Evolutionary conservation across 2,797 vertebrate genomes (phyloP).

Genomic region (Steatocranus sp.): DNA sequence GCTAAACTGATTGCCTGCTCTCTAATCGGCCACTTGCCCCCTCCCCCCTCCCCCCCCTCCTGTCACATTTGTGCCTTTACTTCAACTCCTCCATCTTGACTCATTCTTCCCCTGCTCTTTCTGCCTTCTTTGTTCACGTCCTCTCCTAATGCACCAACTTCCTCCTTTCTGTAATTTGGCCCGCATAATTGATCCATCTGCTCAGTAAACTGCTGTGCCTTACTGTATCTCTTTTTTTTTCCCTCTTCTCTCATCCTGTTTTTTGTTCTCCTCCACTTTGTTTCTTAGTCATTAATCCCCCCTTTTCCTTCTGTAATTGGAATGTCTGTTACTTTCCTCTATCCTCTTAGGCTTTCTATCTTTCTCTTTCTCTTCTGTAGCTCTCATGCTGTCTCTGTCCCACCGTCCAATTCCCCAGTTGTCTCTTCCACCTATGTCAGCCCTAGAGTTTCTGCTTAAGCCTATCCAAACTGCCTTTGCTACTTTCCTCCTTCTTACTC

Average conservation of each 20-base stretch:
- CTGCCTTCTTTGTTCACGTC: conserved; percentile 32
- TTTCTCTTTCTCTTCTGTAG: conserved; percentile 11
- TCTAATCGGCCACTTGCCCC: conserved; percentile 13
- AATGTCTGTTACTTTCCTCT: conserved; percentile 53
- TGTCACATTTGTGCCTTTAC: conserved; percentile 21
- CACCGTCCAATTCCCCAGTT: conserved; percentile 56
- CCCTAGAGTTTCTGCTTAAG: conserved; percentile 39
- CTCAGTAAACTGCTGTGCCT: conserved; percentile 54
- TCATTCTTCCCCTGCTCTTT: not conserved
- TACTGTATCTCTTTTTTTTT: conserved; percentile 15
- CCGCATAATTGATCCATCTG: conserved; percentile 71
- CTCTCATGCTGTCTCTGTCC: conserved; percentile 10
- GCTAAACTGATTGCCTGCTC: conserved; percentile 30
- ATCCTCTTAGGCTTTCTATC: conserved; percentile 38
- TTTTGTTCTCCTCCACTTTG: conserved; percentile 38
- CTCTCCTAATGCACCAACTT: conserved; percentile 43
- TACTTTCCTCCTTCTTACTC: conserved; percentile 18
- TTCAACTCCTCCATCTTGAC: conserved; percentile 33
- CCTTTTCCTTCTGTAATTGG: conserved; percentile 61
- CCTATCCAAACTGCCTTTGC: conserved; percentile 34
- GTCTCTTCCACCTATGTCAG: conserved; percentile 61
- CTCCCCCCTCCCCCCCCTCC: not conserved
- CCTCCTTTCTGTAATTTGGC: conserved; percentile 56
- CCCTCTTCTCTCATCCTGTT: not conserved
- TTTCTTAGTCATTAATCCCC: conserved; percentile 49